Percentiles rank a stretch among this genome's conserved stretches.
Conservation (phyloP, 2,113 vertebrate species). For the Sisor rabdophorus region DNA sequence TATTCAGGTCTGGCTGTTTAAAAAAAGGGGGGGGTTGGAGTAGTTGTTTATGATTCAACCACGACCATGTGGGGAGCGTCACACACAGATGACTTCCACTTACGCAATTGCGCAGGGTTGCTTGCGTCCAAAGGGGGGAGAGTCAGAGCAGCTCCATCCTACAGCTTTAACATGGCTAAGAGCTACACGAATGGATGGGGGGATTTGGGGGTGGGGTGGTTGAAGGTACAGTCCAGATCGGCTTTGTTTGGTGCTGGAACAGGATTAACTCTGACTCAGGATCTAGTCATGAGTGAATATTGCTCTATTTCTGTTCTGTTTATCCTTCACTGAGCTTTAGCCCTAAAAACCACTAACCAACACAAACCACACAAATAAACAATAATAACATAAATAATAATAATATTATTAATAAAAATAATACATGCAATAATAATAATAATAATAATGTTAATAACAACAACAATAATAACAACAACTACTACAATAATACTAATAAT, state of each 20-base stretch:
- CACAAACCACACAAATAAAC: neutral
- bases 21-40: conserved; percentile 2
- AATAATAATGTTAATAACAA: neutral
- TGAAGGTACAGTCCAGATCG: neutral
- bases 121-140: conserved; percentile 46
- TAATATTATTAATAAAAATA: neutral
- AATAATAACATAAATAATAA: neutral
- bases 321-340: conserved; percentile 33
- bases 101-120: conserved; percentile 29
- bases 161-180: conserved; percentile 18
- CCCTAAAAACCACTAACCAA: neutral
- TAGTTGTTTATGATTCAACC: conserved; percentile 41
- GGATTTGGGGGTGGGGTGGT: neutral
- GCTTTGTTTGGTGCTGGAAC: conserved; percentile 37
- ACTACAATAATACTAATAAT: too few species aligned
- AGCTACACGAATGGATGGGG: neutral
- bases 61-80: conserved; percentile 35
- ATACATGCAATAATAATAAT: neutral
- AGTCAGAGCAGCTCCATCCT: conserved; percentile 28
- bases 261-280: neutral
- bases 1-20: conserved; percentile 39
- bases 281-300: conserved; percentile 48
- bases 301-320: conserved; percentile 39
- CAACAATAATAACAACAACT: too few species aligned
- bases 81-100: conserved; percentile 50